These are phyloP conservation scores for Leptosomus discolor DNA, from an alignment of 2,113 vertebrate species.

Conservation along the genomic window DNA sequence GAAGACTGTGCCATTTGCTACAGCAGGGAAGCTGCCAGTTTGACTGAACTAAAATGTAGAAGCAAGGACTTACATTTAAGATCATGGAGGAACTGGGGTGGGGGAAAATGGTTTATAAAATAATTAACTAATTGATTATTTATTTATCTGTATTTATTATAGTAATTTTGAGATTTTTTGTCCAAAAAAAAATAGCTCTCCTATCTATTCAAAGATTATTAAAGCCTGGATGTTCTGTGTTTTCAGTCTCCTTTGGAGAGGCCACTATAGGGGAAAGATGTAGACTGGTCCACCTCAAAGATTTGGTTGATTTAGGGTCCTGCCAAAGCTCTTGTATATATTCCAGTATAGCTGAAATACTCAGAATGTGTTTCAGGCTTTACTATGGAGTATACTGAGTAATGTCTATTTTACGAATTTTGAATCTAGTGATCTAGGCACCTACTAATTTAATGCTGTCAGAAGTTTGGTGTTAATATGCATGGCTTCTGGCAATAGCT, in stretches of 20 bases:
- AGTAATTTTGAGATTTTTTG: neutral
- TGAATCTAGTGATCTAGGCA: neutral
- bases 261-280: neutral
- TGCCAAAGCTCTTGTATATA: neutral
- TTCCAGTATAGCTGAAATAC: neutral
- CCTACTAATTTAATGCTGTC: constrained; percentile 1
- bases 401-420: neutral
- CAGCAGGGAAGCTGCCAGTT: neutral
- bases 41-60: neutral
- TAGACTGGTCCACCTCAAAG: neutral
- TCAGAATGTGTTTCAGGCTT: neutral
- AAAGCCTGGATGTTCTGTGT: neutral
- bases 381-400: neutral
- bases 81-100: neutral
- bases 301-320: neutral
- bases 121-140: neutral
- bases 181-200: neutral
- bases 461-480: constrained; percentile 11
- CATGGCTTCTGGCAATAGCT: neutral
- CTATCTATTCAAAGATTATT: neutral
- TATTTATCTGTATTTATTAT: neutral
- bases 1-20: neutral
- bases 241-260: neutral
- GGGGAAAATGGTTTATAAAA: neutral
- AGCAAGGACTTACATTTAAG: neutral